These are phyloP conservation scores for Rostratula benghalensis DNA, from an alignment of 2,113 vertebrate genomes.

Conservation along the genomic window DNA sequence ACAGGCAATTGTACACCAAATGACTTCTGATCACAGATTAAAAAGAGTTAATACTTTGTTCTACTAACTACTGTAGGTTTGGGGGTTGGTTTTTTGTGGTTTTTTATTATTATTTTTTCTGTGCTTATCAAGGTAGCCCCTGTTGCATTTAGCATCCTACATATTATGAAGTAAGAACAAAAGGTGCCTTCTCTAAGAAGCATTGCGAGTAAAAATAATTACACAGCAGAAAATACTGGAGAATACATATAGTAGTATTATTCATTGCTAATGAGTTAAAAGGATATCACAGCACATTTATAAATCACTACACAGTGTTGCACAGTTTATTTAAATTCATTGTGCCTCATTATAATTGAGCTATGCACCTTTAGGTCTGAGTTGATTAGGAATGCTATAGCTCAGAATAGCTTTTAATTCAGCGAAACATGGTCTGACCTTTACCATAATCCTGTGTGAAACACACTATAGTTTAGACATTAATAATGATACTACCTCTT, in stretches of 20 bases:
- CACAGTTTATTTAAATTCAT: slow-evolving; percentile 99
- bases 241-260: slow-evolving; percentile 79
- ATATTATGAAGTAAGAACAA: slow-evolving; percentile 42
- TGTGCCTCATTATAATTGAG: slow-evolving; percentile 99
- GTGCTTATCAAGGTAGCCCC: neutral
- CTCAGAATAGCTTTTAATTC: slow-evolving; percentile 99
- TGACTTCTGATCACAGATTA: neutral
- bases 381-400: slow-evolving; percentile 98
- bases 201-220: slow-evolving; percentile 77
- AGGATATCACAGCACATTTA: slow-evolving; percentile 92
- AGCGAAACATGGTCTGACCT: slow-evolving; percentile 97
- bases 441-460: slow-evolving; percentile 98
- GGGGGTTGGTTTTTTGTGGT: neutral
- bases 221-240: slow-evolving; percentile 73
- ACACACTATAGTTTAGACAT: slow-evolving; percentile 95
- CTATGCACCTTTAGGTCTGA: slow-evolving; percentile 99
- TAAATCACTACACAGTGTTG: slow-evolving; percentile 95
- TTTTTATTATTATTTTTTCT: neutral
- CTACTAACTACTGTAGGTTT: neutral
- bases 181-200: slow-evolving; percentile 55
- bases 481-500: slow-evolving; percentile 97
- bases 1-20: neutral
- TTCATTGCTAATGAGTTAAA: slow-evolving; percentile 99
- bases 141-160: slow-evolving; percentile 29
- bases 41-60: slow-evolving; percentile 31